Base-by-base conservation (phyloP, 2,113 vertebrate species). In the Oxygymnocypris stewartii region DNA sequence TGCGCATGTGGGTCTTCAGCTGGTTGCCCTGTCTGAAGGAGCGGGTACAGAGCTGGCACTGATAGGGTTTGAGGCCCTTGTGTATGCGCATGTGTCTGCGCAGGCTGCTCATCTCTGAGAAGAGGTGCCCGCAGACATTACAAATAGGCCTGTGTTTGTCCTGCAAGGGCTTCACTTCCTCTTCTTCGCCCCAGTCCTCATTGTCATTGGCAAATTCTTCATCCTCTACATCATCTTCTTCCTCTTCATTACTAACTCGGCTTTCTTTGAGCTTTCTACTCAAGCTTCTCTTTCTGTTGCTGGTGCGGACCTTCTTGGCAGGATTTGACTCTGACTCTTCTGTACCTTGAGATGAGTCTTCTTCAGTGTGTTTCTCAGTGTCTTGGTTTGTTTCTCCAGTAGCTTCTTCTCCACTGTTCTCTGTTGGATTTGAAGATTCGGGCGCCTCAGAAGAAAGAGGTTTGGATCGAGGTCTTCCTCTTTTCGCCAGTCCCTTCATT, bases 11-110 rank as follows among this genome's bases (percentile, higher is more conserved):
- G 0, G 98, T 99, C 91, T 99, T 99, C 91, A 99, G 93, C 93
- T 99, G 98, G 35, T 99, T 99, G 35, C 97, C 98, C 87, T 99
- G 98, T 6, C 98, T 96, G 94, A 99, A 99, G 0, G 95, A 97
- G 80, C 98, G 98, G 69, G 95, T 96, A 87, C 98, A 99, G 59
- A 99, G 96, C 92, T 97, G 96, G 91, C 98, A 99, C 89, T 96
- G 94, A 0, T 98, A 99, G 0, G 98, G 98, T 74, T 99, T 99
- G 87, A 99, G 95, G 1, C 98, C 98, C 86, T 97, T 97, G 93
- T 99, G 98, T 92, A 99, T 99, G 73, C 98, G 96, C 96, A 98
- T 97, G 91, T 99, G 98, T 3, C 98, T 93, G 3, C 97, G 95
- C 85, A 99, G 95, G 90, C 98, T 99, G 90, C 97, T 99, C 14